Evolutionary conservation across 2,113 vertebrate species (phyloP), one percentile per base, ranked within the genome.

Genomic region (Anoplopoma fimbria): DNA sequence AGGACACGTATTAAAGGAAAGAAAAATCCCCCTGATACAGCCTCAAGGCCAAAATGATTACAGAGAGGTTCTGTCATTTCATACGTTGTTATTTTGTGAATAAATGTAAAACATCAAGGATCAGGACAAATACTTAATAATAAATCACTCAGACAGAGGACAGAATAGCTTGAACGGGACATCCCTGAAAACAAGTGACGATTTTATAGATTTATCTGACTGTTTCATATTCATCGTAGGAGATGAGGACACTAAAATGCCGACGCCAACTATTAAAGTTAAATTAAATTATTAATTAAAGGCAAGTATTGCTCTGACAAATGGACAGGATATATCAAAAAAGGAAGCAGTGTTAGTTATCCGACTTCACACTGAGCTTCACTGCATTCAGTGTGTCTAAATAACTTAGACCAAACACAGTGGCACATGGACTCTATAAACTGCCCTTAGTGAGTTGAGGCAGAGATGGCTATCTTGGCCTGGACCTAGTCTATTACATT

Each of bases 401-500:
- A 33, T 68, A 75, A 51, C 79, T 71, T 15, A 21, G 29, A 60
- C 25, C 29, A 53, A 55, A 69, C 75, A 42, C 68, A 75, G 14
- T 19, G 33, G 36, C 57, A 21, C 51, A 34, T 27, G 6, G 69
- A 79, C 36, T 89, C 81, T 47, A 79, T 63, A 79, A 84, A 82
- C 64, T 81, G 83, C 51, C 84, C 73, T 82, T 55, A 38, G 69
- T 69, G 73, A 81, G 86, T 65, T 71, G 36, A 57, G 75, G 67
- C 64, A 80, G 64, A 74, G 88, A 91, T 85, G 81, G 79, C 61
- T 88, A 92, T 92, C 91, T 81, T 69, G 63, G 79, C 81, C 84
- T 71, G 77, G 75, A 93, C 89, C 87, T 88, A 84, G 91, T 93
- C 93, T 79, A 91, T 91, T 93, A 91, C 90, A 89, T 86, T 82